Evolutionary conservation across 2,797 vertebrate species (phyloP).

Genomic region (Phoxinus dragarum): DNA sequence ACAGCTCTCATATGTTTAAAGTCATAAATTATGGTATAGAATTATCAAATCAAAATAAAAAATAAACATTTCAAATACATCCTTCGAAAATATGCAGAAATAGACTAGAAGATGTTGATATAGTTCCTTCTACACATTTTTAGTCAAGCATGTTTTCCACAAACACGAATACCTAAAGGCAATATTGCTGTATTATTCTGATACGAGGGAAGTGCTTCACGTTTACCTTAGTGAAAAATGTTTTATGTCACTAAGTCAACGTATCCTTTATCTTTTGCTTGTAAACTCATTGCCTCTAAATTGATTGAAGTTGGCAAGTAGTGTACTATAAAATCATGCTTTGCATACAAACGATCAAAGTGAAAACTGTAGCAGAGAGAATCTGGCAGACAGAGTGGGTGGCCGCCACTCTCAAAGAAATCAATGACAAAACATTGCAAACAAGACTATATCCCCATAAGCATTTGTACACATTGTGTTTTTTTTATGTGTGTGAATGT

Average conservation of each 20-base stretch:
- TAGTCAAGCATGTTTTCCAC: neutral
- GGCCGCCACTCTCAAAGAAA: conserved; percentile 33
- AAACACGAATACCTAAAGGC: conserved; percentile 1
- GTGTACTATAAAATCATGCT: conserved; percentile 39
- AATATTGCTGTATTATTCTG: neutral
- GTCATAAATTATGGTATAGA: neutral
- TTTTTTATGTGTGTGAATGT: neutral
- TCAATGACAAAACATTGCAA: conserved; percentile 27
- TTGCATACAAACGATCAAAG: conserved; percentile 44
- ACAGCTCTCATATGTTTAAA: neutral
- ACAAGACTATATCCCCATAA: conserved; percentile 28
- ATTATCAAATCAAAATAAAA: neutral
- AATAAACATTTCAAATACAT: neutral
- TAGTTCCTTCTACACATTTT: neutral
- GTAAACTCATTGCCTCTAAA: conserved; percentile 13
- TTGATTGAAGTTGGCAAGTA: conserved; percentile 36
- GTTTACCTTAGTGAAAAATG: neutral
- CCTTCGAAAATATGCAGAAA: neutral
- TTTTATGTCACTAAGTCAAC: neutral
- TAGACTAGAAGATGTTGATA: conserved; percentile 22
- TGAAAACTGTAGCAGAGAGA: conserved; percentile 16
- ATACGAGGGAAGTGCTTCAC: neutral
- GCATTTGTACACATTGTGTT: neutral
- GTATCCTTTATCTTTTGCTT: conserved; percentile 8
- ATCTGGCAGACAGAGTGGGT: conserved; percentile 38